Evolutionary conservation across 2,888 invertebrate species (phyloP), one percentile per base, ranked within the genome.

Genomic region (Drosophila picticornis): DNA sequence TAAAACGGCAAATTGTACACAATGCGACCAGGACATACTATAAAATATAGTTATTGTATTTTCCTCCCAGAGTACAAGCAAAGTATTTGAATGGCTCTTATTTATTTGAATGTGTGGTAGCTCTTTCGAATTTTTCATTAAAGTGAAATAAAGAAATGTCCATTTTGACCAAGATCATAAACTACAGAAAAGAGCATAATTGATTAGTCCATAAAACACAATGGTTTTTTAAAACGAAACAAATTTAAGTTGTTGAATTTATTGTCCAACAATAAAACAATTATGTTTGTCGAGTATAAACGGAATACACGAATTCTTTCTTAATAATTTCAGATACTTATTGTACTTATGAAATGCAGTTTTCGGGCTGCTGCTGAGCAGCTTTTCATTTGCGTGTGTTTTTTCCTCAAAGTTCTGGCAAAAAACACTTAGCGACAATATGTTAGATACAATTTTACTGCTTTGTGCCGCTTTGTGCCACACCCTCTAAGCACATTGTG

Each of bases 11-110:
- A 69, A 72, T 66, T 51, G 52, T 57, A 66, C 52, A 75, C 60
- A 75, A 52, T 19, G 50, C 36, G 25, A 32, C 48, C 55, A 40
- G 32, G 36, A 40, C 60, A 56, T 52, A 46, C 50, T 36, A 48
- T 61, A 75, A 78, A 67, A 60, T 77, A 77, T 52, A 59, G 57
- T 67, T 61, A 66, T 77, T 77, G 66, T 59, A 58, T 40, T 70
- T 57, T 22, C 19, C 31, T 32, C 46, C 2, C 40, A 27, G 48
- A 19, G n/a, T 22, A n/a, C 13, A 25, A n/a, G 51, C 46, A 53
- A 19, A 29, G 51, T 53, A 46, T 48, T 56, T 43, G 55, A 29
- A 34, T 64, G 56, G 22, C 29, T 52, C 32, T 52, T 34, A 36
- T 60, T 31, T 48, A 53, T 62, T 13, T n/a, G 29, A 29, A 4